Conservation (phyloP, 2,113 vertebrate species). For the Percina caprodes region DNA sequence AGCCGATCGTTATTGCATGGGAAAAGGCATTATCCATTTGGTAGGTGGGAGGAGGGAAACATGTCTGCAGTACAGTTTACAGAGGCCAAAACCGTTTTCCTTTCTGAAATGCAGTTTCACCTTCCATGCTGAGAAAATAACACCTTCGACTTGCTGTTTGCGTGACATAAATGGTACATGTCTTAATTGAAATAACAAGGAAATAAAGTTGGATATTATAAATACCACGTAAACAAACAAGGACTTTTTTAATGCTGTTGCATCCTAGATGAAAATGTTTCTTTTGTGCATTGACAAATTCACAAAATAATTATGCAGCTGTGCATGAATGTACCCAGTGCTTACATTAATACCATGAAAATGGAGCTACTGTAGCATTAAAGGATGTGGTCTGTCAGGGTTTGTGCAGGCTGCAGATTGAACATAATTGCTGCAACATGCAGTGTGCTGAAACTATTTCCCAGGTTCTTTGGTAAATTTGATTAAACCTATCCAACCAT, state of each 20-base stretch:
- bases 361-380: slow-evolving; percentile 43
- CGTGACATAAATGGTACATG: background rate
- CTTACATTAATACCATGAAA: slow-evolving; percentile 55
- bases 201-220: background rate
- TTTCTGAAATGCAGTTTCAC: slow-evolving; percentile 14
- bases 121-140: background rate
- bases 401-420: slow-evolving; percentile 31
- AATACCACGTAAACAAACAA: slow-evolving; percentile 33
- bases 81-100: background rate
- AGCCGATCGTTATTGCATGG: slow-evolving; percentile 37
- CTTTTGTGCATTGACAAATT: slow-evolving; percentile 32
- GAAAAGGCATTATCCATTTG: slow-evolving; percentile 32
- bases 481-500: slow-evolving; percentile 64
- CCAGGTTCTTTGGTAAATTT: slow-evolving; percentile 55
- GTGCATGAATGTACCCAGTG: slow-evolving; percentile 62
- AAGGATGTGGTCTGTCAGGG: slow-evolving; percentile 48
- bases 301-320: slow-evolving; percentile 40
- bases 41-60: slow-evolving; percentile 8
- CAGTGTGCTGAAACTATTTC: slow-evolving; percentile 55
- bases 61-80: background rate
- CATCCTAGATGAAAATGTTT: background rate
- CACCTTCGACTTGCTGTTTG: background rate
- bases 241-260: background rate
- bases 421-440: slow-evolving; percentile 51
- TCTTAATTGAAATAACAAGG: background rate